Base-by-base conservation (phyloP, 2,113 vertebrate genomes). In the Gavialis gangeticus region DNA sequence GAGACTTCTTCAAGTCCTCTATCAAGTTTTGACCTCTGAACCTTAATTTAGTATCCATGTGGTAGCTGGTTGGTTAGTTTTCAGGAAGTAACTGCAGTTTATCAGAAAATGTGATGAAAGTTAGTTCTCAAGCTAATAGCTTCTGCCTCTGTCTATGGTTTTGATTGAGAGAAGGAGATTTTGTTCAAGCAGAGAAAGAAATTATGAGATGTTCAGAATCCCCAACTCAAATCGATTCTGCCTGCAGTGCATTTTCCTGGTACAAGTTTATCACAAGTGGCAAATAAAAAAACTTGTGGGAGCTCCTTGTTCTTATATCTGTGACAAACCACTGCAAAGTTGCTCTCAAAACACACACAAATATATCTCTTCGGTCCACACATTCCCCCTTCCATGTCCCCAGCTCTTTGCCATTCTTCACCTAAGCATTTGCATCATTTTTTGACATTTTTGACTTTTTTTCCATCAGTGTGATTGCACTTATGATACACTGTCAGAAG, bases 401-500 rank as follows among this genome's bases (percentile, higher is more conserved):
- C 4, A 1, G 5, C 59, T 79, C 60, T 57, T 63, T 76, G 64
- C 67, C 54, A 62, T 85, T 90, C 2, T 0, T 84, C 89, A 73
- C 73, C 30, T 88, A 88, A 94, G 14, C 13, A 22, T 64, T 37
- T 63, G 63, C 75, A 59, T 56, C 71, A 71, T 87, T 93, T 93
- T 75, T 82, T 88, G 90, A 90, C 84, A 82, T 92, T 83, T 93
- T 92, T 46, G 89, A 37, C 58, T 94, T 92, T 93, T 64, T 89
- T 46, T 3, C 9, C 66, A 91, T 87, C 85, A 88, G 88, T 79
- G 55, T 86, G 78, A 92, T 93, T 93, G 79, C 76, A 59, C 21
- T 91, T 82, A 27, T 83, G 92, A 89, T 93, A 90, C 66, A n/a
- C 58, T 97, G 82, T 95, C 91, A 96, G 78, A 87, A 46, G 21